phyloP scores from a whole-genome alignment of 1,140 invertebrate species.

The Diplogasteroides magnus region DNA sequence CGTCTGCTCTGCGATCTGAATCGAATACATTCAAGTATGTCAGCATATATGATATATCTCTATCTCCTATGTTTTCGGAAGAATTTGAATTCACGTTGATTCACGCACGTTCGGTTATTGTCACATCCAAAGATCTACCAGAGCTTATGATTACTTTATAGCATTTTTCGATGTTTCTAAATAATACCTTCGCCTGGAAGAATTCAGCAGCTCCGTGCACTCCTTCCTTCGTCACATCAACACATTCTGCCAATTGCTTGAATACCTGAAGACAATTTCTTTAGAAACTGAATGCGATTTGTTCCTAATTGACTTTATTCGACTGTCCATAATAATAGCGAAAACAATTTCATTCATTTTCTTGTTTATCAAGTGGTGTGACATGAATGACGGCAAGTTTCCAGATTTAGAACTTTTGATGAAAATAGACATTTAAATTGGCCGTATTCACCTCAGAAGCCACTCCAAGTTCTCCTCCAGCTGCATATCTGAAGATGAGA shows the following conservation, averaged over 20 bases:
- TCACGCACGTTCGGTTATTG: neutral
- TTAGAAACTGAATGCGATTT: too few species aligned
- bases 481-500: constrained; percentile 28
- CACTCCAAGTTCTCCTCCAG: constrained; percentile 19
- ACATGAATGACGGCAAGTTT: neutral
- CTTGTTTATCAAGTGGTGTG: neutral
- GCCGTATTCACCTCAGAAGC: constrained; percentile 13
- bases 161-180: neutral
- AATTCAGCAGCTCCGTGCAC: constrained; percentile 27
- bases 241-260: constrained; percentile 23
- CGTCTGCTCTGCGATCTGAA: constrained; percentile 26
- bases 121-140: neutral
- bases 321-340: too few species aligned
- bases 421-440: neutral
- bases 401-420: neutral
- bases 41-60: neutral
- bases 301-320: too few species aligned
- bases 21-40: neutral
- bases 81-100: neutral
- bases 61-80: neutral
- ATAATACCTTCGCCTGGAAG: constrained; percentile 27
- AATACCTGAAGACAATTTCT: constrained; percentile 7
- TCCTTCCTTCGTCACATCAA: constrained; percentile 30
- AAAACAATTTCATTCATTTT: too few species aligned
- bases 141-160: neutral